Evolutionary conservation across 2,888 invertebrate genomes (phyloP).

Genomic region (Erebia aethiops): DNA sequence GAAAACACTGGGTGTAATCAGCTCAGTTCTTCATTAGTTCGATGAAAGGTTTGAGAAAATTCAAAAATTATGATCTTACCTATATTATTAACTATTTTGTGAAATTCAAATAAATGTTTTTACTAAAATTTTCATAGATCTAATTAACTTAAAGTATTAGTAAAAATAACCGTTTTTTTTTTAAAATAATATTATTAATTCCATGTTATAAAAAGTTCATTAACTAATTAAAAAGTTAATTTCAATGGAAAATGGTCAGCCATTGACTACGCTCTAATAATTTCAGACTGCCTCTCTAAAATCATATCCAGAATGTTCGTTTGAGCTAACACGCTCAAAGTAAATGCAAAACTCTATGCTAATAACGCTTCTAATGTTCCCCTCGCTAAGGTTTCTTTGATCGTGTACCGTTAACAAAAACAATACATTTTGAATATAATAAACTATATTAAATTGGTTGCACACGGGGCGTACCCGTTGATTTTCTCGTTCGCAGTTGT

Average conservation of each 20-base stretch:
- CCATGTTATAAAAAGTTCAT: neutral
- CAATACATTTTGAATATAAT: neutral
- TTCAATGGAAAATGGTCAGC: constrained; percentile 2
- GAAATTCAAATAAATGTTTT: no score
- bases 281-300: constrained; percentile 26
- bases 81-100: no score
- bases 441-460: neutral
- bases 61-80: no score
- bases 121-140: no score
- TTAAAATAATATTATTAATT: neutral
- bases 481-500: no score
- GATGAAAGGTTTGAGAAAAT: no score
- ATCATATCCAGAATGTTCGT: constrained; percentile 32
- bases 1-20: no score
- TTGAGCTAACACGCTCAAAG: constrained; percentile 36
- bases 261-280: constrained; percentile 2
- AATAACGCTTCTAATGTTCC: constrained; percentile 32
- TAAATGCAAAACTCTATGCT: constrained; percentile 38
- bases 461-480: no score
- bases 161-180: no score
- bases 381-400: constrained; percentile 22
- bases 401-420: constrained; percentile 26
- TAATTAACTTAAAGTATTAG: no score
- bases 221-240: neutral
- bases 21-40: no score